These are phyloP conservation scores for Araneus ventricosus DNA, from an alignment of 1,140 invertebrate genomes.

Conservation along the genomic window DNA sequence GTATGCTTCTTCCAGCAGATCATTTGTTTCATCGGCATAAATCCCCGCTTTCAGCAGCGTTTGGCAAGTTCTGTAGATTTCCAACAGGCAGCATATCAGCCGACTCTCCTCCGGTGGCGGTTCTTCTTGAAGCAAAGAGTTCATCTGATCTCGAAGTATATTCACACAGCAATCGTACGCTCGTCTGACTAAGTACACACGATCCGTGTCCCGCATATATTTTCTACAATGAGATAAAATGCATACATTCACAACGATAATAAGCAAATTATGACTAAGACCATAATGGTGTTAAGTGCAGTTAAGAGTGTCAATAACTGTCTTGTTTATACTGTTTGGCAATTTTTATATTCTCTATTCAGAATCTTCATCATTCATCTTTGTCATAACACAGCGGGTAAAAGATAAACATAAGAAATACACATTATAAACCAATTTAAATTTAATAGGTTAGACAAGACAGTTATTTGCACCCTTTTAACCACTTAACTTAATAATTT, in stretches of 20 bases:
- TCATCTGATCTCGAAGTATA: slow-evolving; percentile 71
- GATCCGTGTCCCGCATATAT: slow-evolving; percentile 77
- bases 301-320: too few relatives aligned
- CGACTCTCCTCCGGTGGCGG: slow-evolving; percentile 71
- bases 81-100: slow-evolving; percentile 72
- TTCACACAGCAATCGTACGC: slow-evolving; percentile 61
- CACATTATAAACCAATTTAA: too few relatives aligned
- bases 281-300: too few relatives aligned
- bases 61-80: slow-evolving; percentile 75
- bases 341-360: too few relatives aligned
- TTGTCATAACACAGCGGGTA: too few relatives aligned
- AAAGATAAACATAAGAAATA: too few relatives aligned
- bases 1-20: slow-evolving; percentile 76
- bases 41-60: slow-evolving; percentile 57
- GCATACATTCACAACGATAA: not conserved
- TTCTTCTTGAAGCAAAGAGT: slow-evolving; percentile 71
- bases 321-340: too few relatives aligned
- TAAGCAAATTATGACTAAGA: not conserved
- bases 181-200: slow-evolving; percentile 68
- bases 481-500: too few relatives aligned
- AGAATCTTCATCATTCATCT: too few relatives aligned
- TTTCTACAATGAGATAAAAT: slow-evolving; percentile 66
- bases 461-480: too few relatives aligned
- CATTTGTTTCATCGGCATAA: slow-evolving; percentile 68
- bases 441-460: too few relatives aligned